phyloP scores from a whole-genome alignment of 1,140 invertebrate genomes.

The Bombus waltoni region DNA sequence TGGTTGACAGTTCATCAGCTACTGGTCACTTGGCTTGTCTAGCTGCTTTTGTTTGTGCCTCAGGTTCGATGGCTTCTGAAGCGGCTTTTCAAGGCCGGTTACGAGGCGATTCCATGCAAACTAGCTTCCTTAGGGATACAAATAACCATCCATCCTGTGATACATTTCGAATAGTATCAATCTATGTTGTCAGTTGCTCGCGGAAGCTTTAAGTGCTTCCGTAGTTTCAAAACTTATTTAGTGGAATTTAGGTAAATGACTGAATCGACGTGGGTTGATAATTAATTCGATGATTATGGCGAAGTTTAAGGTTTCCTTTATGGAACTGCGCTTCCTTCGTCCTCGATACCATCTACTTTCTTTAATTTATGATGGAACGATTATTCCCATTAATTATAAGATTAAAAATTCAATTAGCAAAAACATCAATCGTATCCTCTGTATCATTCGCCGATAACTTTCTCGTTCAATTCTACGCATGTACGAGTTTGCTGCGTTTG shows the following conservation, averaged over 20 bases:
- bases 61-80: background rate
- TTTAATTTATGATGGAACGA: background rate
- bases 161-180: conserved; percentile 5
- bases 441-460: background rate
- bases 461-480: background rate
- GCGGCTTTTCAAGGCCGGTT: background rate
- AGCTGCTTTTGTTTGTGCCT: background rate
- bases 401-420: background rate
- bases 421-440: background rate
- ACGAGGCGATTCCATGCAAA: conserved; percentile 19
- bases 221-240: background rate
- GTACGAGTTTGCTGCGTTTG: background rate
- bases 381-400: background rate
- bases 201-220: background rate
- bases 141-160: conserved; percentile 26
- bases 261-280: background rate
- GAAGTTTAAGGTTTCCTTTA: background rate
- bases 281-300: background rate
- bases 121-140: background rate
- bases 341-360: background rate
- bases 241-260: background rate
- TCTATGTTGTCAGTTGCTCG: background rate
- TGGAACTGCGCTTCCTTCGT: background rate
- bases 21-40: background rate
- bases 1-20: background rate